A percentile compares a stretch with the other conserved stretches of the same genome.
Evolutionary conservation across 2,113 vertebrate species (phyloP).

Genomic region (Callipepla squamata): DNA sequence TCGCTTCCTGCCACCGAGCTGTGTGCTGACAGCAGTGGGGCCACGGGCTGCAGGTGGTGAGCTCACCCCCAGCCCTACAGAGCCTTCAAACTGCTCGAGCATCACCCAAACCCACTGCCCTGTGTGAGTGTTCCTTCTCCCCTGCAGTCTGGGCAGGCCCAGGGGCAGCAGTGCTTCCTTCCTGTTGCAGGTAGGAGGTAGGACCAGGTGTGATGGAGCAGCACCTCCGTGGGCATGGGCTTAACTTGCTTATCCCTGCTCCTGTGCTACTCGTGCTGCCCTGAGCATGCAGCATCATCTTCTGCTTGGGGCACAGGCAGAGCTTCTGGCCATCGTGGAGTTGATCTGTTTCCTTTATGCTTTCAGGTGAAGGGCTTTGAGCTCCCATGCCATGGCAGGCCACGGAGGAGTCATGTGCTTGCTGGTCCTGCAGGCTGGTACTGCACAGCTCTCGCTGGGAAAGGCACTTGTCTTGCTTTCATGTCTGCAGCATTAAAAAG

Average conservation of each 20-base stretch:
- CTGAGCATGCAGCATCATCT: not conserved
- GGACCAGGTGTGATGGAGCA: not conserved
- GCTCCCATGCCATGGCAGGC: not conserved
- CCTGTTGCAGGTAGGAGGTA: not conserved
- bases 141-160: not conserved
- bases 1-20: conserved; percentile 34
- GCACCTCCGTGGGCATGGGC: not conserved
- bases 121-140: not conserved
- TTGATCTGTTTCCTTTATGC: not conserved
- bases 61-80: conserved; percentile 27
- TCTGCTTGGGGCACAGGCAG: not conserved
- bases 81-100: not conserved
- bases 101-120: conserved; percentile 32
- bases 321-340: not conserved
- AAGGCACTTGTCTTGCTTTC: not conserved
- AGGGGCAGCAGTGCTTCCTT: not conserved
- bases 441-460: not conserved
- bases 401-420: not conserved
- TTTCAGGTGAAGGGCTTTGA: not conserved
- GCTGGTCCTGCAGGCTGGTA: not conserved
- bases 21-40: conserved; percentile 44
- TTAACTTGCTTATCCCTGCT: not conserved
- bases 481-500: not conserved
- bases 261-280: not conserved
- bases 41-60: not conserved